Evolutionary conservation across 2,113 vertebrate species (phyloP), one percentile per base, ranked within the genome.

Genomic region (Aleadryas rufinucha): DNA sequence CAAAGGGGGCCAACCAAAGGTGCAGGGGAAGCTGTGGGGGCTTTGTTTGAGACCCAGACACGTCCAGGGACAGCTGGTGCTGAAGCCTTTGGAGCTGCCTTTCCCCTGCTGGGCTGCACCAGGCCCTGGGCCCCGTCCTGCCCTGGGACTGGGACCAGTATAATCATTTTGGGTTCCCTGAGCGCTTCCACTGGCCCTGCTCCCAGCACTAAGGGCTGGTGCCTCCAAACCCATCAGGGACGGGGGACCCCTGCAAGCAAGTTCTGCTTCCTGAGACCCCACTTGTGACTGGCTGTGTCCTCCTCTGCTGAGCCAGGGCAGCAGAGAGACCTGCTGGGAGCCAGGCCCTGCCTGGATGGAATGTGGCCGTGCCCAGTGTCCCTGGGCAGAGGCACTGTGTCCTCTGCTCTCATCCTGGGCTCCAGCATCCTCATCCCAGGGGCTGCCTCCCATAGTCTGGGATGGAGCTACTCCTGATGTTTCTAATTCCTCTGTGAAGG

Each of bases 361-460:
- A 53, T 4, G 23, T 15, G 20, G n/a, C 24, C 0, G 0, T 44
- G 45, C 41, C 2, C 5, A 5, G 4, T 11, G 20, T 42, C 45
- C 54, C 66, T 35, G 31, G 45, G 49, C 20, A 60, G 45, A 42
- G 66, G 45, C 21, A 35, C 26, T 7, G 47, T 57, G n/a, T 61
- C 56, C 47, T 83, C 45, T 50, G 53, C 35, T 69, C 24, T 83
- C 26, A 21, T 59, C 31, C n/a, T 33, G 57, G 7, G 6, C 52
- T 76, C 23, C 63, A 27, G 69, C 50, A 37, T 30, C 27, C 24
- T 49, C 11, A 2, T 33, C 33, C 50, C 1, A 0, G 27, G 41
- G 28, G 50, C 79, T 70, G 28, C 50, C 27, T 70, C 23, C 30
- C 39, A 9, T 2, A 24, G 39, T n/a, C 31, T 13, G 50, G n/a